Conservation (phyloP, 1,140 invertebrate species). For the Zaprionus vittiger region DNA sequence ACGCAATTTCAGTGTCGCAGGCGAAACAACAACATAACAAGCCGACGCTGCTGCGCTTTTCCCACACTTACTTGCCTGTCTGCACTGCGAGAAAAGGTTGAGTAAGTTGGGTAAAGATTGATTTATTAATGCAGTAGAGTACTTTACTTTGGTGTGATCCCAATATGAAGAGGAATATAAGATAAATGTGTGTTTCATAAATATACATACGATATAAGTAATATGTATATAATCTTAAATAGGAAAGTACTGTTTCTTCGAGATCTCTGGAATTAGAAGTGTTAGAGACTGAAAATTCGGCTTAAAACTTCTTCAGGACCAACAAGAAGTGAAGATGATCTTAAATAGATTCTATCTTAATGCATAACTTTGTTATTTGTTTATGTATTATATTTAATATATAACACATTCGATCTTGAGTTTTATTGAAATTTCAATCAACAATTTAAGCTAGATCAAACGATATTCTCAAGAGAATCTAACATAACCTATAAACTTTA, state of each 20-base stretch:
- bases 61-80: not conserved
- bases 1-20: constrained; percentile 23
- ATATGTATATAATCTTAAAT: not conserved
- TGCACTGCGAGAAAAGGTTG: constrained; percentile 5
- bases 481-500: no score
- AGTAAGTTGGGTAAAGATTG: not conserved
- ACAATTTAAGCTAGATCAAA: no score
- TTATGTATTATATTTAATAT: not conserved
- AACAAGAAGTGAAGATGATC: not conserved
- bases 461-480: no score
- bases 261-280: not conserved
- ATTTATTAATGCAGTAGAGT: not conserved
- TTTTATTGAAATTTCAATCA: no score
- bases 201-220: no score
- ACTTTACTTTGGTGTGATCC: no score
- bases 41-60: constrained; percentile 2
- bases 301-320: not conserved
- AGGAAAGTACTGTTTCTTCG: not conserved
- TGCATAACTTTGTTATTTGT: not conserved
- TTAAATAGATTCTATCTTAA: not conserved
- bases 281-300: not conserved
- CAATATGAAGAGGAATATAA: no score
- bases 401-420: no score
- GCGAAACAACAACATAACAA: constrained; percentile 1
- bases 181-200: no score